Base-by-base conservation (phyloP, 92 coral and sea anemone genomes). In the Siderastrea siderea region DNA sequence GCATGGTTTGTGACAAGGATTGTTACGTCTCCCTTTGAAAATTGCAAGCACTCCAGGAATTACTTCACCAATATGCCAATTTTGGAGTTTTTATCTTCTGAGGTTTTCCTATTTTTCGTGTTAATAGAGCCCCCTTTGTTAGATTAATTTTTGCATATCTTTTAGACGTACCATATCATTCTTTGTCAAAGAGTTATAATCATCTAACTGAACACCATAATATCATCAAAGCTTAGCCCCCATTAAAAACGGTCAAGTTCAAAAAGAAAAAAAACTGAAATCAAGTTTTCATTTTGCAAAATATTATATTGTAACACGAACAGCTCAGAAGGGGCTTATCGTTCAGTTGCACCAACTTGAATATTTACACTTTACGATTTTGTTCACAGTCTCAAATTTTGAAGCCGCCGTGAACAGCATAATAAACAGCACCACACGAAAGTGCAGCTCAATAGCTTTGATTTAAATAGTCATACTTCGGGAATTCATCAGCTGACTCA, bases 11-110 rank as follows among this genome's bases (percentile, higher is more conserved):
- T 50, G 64, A 3, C 84, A 17, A 17, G 16, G 2, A 65, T 7
- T 2, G 7, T 45, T n/a, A 1, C 12, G 46, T n/a, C 46, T 17
- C 11, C 14, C 79, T 17, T 8, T 53, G 16, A 17, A 26, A 11
- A 57, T 76, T 76, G 77, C 50, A 54, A 68, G 68, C 85, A 81
- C 45, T 69, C 66, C 58, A n/a, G 11, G 17, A 47, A 81, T 81
- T 67, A 81, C 85, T 69, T 45, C 6, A 54, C 63, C 85, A 80
- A 68, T 80, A 54, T 63, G 15, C 5, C 8, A 78, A 48, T 9
- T n/a, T 3, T 7, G 54, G 16, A 7, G 4, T 10, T 48, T 66
- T 44, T 58, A 8, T 5, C 51, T 79, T 4, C 5, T 19, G 26
- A 16, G 63, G 6, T 64, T 64, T 49, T 79, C 57, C 52, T 44